A percentile compares a stretch with the other conserved stretches of the same genome.
These are phyloP conservation scores for Acropora tenuis DNA, from an alignment of 64 coral and sea anemone species.

Conservation along the genomic window DNA sequence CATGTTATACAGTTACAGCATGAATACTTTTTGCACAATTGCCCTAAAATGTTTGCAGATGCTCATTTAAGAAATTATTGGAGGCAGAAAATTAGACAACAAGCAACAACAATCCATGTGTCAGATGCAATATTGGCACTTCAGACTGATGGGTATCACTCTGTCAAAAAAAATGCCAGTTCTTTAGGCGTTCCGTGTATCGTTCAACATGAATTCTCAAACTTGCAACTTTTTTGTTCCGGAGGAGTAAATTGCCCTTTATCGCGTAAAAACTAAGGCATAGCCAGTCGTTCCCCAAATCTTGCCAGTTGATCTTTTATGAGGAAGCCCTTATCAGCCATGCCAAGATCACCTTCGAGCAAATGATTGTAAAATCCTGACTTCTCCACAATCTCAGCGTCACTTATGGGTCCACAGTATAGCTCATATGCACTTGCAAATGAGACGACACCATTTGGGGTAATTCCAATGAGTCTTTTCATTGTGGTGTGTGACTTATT, in stretches of 20 bases:
- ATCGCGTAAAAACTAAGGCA: constrained; percentile 49
- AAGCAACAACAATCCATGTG: no score
- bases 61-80: constrained; percentile 29
- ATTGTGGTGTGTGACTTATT: constrained; percentile 49
- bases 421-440: constrained; percentile 40
- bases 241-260: constrained; percentile 29
- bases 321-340: not conserved
- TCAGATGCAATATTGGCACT: no score
- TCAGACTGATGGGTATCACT: constrained; percentile 28
- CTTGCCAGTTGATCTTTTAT: constrained; percentile 39
- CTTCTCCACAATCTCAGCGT: constrained; percentile 51
- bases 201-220: constrained; percentile 23
- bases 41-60: no score
- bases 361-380: constrained; percentile 46
- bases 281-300: constrained; percentile 41
- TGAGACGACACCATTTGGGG: constrained; percentile 64
- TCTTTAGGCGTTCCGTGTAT: constrained; percentile 58
- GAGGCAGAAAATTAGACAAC: constrained; percentile 15
- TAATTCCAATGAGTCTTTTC: constrained; percentile 53
- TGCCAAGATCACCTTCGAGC: constrained; percentile 35
- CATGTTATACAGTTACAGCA: constrained; percentile 20
- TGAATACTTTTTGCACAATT: constrained; percentile 48
- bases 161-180: constrained; percentile 62
- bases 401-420: constrained; percentile 62
- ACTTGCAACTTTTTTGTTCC: no score